Percentiles rank a stretch among this genome's conserved stretches.
These are phyloP conservation scores for Hydractinia echinata DNA, from an alignment of 30 jellyfish, hydroid and myxozoan genomes.

Conservation along the genomic window DNA sequence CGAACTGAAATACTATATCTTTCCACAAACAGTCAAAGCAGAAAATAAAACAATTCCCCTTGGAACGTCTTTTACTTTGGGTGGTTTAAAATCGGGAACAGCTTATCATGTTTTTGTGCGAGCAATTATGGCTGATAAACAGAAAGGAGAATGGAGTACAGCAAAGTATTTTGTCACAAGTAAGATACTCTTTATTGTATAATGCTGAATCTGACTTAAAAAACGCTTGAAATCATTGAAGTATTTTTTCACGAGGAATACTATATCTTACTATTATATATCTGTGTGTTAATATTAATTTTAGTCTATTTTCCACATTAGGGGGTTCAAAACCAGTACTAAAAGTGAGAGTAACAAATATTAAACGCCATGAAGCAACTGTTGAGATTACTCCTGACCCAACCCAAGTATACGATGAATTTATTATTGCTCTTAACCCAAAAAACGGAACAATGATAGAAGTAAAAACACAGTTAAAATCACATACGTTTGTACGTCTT, in stretches of 20 bases:
- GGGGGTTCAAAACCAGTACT: conserved; percentile 1
- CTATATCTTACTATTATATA: neutral
- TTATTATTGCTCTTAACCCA: neutral
- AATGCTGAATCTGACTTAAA: neutral
- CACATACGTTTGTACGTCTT: neutral
- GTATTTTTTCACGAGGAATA: neutral
- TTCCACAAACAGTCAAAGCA: neutral
- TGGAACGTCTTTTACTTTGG: neutral
- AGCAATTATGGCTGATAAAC: neutral
- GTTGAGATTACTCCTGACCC: neutral
- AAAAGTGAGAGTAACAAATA: neutral
- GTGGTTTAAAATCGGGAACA: conserved; percentile 11
- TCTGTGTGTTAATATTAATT: too few relatives aligned
- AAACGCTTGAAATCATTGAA: too few relatives aligned
- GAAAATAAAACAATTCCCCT: neutral
- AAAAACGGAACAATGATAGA: neutral
- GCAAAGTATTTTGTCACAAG: conserved; percentile 2
- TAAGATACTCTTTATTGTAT: neutral
- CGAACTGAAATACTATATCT: neutral
- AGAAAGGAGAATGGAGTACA: neutral
- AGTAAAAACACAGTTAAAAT: neutral
- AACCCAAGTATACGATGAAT: neutral
- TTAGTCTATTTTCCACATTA: neutral
- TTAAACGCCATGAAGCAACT: neutral
- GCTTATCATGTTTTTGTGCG: neutral